A percentile compares a stretch with the other conserved stretches of the same genome.
These are phyloP conservation scores for Dimorphilus gyrociliatus DNA, from an alignment of 2,888 invertebrate species.

Conservation along the genomic window DNA sequence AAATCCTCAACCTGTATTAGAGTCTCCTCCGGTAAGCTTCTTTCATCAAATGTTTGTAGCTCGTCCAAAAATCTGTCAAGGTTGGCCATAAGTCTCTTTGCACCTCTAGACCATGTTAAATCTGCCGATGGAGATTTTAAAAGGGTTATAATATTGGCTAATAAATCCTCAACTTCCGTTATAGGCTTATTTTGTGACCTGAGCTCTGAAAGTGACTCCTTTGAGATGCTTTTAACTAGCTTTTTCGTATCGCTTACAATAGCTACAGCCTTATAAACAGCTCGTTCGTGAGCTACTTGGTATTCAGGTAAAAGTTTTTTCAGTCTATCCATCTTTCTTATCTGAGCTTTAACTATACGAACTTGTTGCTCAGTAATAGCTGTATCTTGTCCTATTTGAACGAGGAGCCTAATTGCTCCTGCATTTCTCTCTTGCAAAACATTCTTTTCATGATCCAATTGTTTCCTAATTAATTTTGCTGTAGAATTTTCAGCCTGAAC, in stretches of 20 bases:
- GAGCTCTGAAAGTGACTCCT: constrained; percentile 30
- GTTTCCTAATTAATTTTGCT: constrained; percentile 27
- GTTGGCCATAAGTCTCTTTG: constrained; percentile 37
- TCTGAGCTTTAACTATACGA: constrained; percentile 29
- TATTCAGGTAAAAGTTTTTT: constrained; percentile 37
- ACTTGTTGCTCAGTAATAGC: constrained; percentile 37
- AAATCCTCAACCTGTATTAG: constrained; percentile 31
- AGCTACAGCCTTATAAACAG: constrained; percentile 37
- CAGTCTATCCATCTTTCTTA: constrained; percentile 29
- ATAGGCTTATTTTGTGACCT: constrained; percentile 33
- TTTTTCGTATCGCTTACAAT: constrained; percentile 37
- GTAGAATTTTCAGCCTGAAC: constrained; percentile 29
- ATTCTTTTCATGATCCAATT: constrained; percentile 33
- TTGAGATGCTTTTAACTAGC: constrained; percentile 31
- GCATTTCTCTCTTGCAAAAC: constrained; percentile 32
- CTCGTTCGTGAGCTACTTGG: constrained; percentile 36
- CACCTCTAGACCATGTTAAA: constrained; percentile 38
- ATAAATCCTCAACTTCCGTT: constrained; percentile 32
- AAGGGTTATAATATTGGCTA: constrained; percentile 37
- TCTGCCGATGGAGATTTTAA: constrained; percentile 36
- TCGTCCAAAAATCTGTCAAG: constrained; percentile 36
- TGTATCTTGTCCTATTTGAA: constrained; percentile 38
- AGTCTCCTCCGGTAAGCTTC: constrained; percentile 30
- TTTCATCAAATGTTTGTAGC: constrained; percentile 34
- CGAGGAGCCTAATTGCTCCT: constrained; percentile 30